phyloP scores from a whole-genome alignment of 2,888 invertebrate species.

The Heliothis peltigera region DNA sequence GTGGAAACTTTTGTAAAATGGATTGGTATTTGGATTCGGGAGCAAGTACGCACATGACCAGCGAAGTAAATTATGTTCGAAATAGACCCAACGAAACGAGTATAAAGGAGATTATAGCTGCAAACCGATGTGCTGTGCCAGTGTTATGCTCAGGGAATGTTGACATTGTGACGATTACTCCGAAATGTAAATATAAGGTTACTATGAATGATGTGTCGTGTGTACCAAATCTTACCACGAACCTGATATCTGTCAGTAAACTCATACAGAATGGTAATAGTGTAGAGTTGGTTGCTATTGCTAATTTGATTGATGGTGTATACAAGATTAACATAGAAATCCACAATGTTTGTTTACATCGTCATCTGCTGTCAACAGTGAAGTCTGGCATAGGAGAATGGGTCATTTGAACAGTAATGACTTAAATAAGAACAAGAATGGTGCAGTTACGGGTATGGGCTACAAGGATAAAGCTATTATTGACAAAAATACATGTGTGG shows the following conservation, averaged over 20 bases:
- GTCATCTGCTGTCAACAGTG: background rate
- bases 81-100: background rate
- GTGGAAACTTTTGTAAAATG: background rate
- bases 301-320: slow-evolving; percentile 1
- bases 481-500: background rate
- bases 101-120: background rate
- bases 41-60: background rate
- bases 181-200: background rate
- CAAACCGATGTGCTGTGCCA: background rate
- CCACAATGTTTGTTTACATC: background rate
- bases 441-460: background rate
- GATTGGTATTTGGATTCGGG: slow-evolving; percentile 1
- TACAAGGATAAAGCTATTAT: background rate
- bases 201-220: background rate
- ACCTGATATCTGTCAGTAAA: slow-evolving; percentile 8
- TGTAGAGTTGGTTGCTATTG: slow-evolving; percentile 7
- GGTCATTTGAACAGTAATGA: background rate
- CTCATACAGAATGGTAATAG: background rate
- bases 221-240: background rate
- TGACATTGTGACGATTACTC: background rate
- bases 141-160: background rate
- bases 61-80: background rate
- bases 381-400: slow-evolving; percentile 7
- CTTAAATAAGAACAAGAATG: slow-evolving; percentile 2
- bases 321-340: slow-evolving; percentile 4